phyloP scores from a whole-genome alignment of 2,888 invertebrate species.

The Conchocele bisecta region DNA sequence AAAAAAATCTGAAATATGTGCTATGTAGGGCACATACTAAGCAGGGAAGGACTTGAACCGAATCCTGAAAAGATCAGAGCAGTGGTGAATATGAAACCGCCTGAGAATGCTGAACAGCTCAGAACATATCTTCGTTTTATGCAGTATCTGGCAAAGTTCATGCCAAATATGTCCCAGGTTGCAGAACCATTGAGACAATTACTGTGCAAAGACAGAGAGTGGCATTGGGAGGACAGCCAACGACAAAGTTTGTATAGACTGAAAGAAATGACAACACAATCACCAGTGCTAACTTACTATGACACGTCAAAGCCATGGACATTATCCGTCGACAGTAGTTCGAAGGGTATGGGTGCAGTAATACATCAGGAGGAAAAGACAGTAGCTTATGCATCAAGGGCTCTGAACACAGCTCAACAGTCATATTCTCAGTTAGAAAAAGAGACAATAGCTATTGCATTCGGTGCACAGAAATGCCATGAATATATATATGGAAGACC shows the following conservation, averaged over 20 bases:
- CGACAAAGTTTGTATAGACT: constrained; percentile 18
- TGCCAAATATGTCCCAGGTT: constrained; percentile 32
- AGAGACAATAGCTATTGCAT: constrained; percentile 58
- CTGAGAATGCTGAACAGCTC: constrained; percentile 22
- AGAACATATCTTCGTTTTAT: constrained; percentile 38
- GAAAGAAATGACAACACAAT: background rate
- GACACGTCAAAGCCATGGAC: constrained; percentile 3
- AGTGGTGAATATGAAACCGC: constrained; percentile 16
- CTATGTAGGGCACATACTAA: constrained; percentile 25
- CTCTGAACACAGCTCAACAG: constrained; percentile 51
- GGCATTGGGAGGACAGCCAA: constrained; percentile 28
- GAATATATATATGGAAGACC: constrained; percentile 51
- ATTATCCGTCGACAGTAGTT: constrained; percentile 55
- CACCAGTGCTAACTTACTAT: constrained; percentile 11
- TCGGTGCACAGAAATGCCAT: constrained; percentile 50
- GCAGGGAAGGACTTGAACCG: constrained; percentile 16
- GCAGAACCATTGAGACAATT: constrained; percentile 34
- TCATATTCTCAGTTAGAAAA: constrained; percentile 65
- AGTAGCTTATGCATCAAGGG: constrained; percentile 42
- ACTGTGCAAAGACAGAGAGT: constrained; percentile 17
- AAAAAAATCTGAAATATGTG: constrained; percentile 2
- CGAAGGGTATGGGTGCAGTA: constrained; percentile 56
- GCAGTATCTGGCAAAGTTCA: constrained; percentile 28
- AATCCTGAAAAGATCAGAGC: constrained; percentile 26
- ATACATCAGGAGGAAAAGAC: constrained; percentile 32